Conservation (phyloP, 2,888 invertebrate species). For the Ommatoiulus sabulosus region DNA sequence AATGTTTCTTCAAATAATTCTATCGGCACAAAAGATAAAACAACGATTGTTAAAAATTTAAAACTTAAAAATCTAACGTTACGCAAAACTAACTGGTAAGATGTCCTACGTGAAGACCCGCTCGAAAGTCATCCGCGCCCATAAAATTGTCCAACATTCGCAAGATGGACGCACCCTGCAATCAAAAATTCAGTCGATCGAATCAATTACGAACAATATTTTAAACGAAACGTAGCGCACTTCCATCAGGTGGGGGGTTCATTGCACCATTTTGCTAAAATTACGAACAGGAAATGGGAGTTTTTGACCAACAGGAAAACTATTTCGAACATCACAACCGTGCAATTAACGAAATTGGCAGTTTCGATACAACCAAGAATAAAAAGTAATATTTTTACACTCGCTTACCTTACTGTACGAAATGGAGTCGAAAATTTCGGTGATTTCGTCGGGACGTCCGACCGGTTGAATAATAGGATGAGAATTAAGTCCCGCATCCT, state of each 20-base stretch:
- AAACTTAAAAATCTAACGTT: background rate
- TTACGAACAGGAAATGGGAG: background rate
- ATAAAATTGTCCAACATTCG: constrained; percentile 89
- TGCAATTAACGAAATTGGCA: no score
- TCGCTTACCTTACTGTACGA: constrained; percentile 85
- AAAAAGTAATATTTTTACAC: no score
- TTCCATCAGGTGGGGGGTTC: background rate
- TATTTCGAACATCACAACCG: no score
- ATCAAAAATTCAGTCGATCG: constrained; percentile 56
- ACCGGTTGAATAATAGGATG: constrained; percentile 92
- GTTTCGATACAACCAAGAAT: no score
- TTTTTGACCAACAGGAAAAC: background rate
- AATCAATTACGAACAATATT: background rate
- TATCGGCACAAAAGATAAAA: background rate
- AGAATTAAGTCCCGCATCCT: constrained; percentile 84
- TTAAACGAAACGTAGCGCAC: no score
- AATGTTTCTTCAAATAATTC: constrained; percentile 78
- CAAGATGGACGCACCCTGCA: constrained; percentile 85
- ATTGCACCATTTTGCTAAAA: background rate
- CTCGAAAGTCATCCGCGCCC: constrained; percentile 77
- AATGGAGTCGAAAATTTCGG: constrained; percentile 89
- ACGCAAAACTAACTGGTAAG: background rate
- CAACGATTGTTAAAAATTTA: background rate
- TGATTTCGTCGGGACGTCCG: constrained; percentile 87
- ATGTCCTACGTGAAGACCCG: constrained; percentile 65